Conservation (phyloP, 2,797 vertebrate genomes). For the Bovichtus diacanthus region DNA sequence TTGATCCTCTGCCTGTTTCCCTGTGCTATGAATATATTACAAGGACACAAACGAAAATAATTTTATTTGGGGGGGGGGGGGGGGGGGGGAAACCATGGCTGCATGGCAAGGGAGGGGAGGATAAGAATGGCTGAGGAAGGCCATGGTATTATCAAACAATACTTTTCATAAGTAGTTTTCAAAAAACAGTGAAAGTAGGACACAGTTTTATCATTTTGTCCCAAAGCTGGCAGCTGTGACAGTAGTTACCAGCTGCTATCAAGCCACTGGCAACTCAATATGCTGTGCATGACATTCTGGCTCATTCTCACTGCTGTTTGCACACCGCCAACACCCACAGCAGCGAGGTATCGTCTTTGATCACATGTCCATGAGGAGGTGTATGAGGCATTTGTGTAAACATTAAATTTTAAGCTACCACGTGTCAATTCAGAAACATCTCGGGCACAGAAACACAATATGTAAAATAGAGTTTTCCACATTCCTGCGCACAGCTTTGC, state of each 20-base stretch:
- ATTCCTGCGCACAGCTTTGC: slow-evolving; percentile 60
- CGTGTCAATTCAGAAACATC: slow-evolving; percentile 46
- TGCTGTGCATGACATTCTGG: not conserved
- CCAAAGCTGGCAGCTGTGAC: slow-evolving; percentile 54
- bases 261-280: slow-evolving; percentile 28
- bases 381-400: slow-evolving; percentile 47
- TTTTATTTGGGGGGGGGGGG: slow-evolving; percentile 51
- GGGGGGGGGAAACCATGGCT: slow-evolving; percentile 23
- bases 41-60: slow-evolving; percentile 71
- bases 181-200: slow-evolving; percentile 62
- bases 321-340: slow-evolving; percentile 40
- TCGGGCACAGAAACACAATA: slow-evolving; percentile 42
- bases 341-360: slow-evolving; percentile 26
- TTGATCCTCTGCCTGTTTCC: slow-evolving; percentile 71
- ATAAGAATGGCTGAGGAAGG: slow-evolving; percentile 55
- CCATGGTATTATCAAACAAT: slow-evolving; percentile 52
- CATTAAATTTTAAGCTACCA: slow-evolving; percentile 56
- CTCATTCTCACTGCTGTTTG: slow-evolving; percentile 21
- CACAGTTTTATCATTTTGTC: slow-evolving; percentile 62
- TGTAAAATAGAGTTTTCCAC: slow-evolving; percentile 48
- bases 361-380: slow-evolving; percentile 45
- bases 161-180: slow-evolving; percentile 64
- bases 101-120: slow-evolving; percentile 26
- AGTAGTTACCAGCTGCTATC: slow-evolving; percentile 43
- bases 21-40: slow-evolving; percentile 79